phyloP scores from a whole-genome alignment of 1,140 invertebrate genomes.

The Zaprionus gabonicus region DNA sequence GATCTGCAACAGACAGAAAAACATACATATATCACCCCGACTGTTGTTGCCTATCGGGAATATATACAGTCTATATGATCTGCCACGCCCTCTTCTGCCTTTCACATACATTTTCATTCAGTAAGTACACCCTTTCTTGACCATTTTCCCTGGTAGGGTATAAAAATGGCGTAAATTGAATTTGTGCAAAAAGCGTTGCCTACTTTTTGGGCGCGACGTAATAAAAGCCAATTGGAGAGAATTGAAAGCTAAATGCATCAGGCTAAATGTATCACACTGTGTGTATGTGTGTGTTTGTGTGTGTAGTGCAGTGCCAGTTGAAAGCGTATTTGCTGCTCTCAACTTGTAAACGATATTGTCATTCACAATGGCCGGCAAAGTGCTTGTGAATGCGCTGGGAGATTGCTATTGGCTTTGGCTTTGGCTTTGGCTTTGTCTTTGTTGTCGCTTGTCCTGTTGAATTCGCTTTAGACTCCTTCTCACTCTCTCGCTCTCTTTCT shows the following conservation, averaged over 20 bases:
- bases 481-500: neutral
- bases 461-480: neutral
- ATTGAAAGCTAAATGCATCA: neutral
- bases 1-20: no score
- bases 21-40: no score
- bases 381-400: neutral
- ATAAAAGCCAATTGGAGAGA: conserved; percentile 6
- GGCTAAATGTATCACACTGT: neutral
- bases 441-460: neutral
- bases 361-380: conserved; percentile 51
- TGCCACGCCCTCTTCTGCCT: no score
- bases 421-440: conserved; percentile 18
- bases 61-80: no score
- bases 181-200: conserved; percentile 36
- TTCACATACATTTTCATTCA: no score
- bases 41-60: no score
- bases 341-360: conserved; percentile 53
- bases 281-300: neutral
- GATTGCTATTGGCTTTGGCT: conserved; percentile 22
- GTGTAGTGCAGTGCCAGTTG: neutral
- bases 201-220: conserved; percentile 43
- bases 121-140: no score
- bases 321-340: conserved; percentile 16
- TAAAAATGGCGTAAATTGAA: neutral
- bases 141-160: no score